Percentiles rank a stretch among this genome's conserved stretches.
Conservation (phyloP, 2,888 invertebrate genomes). For the Rhagonycha lutea region DNA sequence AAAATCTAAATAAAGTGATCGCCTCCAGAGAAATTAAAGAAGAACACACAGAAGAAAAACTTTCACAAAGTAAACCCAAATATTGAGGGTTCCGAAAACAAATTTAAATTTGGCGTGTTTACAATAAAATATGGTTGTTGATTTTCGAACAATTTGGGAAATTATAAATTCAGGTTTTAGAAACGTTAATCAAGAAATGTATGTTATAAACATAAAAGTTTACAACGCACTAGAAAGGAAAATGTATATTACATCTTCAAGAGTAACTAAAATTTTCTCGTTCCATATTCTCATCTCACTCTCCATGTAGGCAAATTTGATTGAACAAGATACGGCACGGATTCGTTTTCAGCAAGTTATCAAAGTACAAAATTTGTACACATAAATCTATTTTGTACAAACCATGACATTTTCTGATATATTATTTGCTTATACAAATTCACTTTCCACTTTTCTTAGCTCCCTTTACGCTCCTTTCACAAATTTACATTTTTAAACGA, state of each 20-base stretch:
- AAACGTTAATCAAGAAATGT: conserved; percentile 7
- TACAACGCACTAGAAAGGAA: conserved; percentile 1
- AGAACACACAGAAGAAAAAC: conserved; percentile 4
- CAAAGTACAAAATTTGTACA: conserved; percentile 27
- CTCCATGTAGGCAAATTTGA: conserved; percentile 18
- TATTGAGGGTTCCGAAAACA: not conserved
- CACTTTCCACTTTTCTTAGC: conserved; percentile 1
- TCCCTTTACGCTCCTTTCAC: conserved; percentile 6
- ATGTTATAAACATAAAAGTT: conserved; percentile 1
- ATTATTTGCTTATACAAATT: conserved; percentile 21
- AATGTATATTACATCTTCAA: not conserved
- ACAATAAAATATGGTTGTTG: not conserved
- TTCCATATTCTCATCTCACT: not conserved
- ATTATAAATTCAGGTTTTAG: not conserved
- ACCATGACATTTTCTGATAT: conserved; percentile 15
- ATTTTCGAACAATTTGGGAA: not conserved
- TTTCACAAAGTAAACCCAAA: not conserved
- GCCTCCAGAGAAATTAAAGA: conserved; percentile 6
- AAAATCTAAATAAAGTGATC: conserved; percentile 1
- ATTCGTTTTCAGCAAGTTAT: conserved; percentile 29
- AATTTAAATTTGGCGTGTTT: not conserved
- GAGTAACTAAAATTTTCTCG: conserved; percentile 9
- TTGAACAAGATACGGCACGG: conserved; percentile 30
- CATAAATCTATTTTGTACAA: conserved; percentile 25
- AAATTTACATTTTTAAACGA: conserved; percentile 27